These are phyloP conservation scores for Tychaedon coryphoeus DNA, from an alignment of 2,113 vertebrate species.

Conservation along the genomic window DNA sequence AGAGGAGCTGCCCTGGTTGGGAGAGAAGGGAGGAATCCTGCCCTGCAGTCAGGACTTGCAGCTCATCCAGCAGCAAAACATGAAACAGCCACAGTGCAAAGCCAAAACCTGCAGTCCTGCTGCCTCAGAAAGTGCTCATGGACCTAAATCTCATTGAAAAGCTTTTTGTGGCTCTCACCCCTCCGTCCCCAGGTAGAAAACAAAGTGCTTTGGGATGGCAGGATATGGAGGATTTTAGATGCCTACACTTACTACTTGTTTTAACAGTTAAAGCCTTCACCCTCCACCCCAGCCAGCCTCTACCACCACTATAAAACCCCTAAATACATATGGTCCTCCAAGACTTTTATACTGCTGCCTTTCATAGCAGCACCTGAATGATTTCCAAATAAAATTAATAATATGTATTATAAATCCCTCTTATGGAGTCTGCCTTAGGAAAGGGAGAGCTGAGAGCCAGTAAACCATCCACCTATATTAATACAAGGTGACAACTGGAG, in stretches of 20 bases:
- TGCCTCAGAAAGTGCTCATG: background rate
- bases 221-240: background rate
- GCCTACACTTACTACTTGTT: background rate
- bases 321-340: background rate
- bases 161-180: background rate
- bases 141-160: background rate
- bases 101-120: background rate
- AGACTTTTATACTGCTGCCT: background rate
- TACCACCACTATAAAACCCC: background rate
- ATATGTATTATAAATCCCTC: background rate
- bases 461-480: background rate
- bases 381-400: constrained; percentile 4
- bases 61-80: background rate
- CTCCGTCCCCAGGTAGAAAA: background rate
- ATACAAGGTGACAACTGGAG: background rate
- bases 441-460: background rate
- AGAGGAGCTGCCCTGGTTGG: background rate
- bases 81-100: accelerated
- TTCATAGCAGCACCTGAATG: background rate
- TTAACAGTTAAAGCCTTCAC: background rate
- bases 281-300: background rate
- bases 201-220: background rate
- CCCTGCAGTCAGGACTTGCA: background rate
- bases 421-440: background rate
- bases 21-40: background rate